Conservation (phyloP, 1,140 invertebrate species). For the Drosophila subobscura region DNA sequence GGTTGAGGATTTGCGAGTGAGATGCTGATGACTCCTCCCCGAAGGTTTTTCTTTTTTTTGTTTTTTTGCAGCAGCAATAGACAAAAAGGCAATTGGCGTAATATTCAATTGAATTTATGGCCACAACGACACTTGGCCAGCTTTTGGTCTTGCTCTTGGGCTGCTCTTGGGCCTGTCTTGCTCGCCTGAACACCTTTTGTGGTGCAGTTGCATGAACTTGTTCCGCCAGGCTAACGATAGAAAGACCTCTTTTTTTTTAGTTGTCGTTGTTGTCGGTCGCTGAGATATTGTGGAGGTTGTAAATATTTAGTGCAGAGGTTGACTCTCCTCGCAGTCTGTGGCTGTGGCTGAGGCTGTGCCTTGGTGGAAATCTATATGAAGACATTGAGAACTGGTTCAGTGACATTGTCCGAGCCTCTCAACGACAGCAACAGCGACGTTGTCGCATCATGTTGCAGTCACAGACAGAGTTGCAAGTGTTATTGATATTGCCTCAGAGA, state of each 20-base stretch:
- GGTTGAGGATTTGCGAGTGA: not conserved
- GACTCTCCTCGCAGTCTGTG: constrained; percentile 26
- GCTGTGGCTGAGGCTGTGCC: constrained; percentile 2
- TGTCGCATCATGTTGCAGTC: constrained; percentile 79
- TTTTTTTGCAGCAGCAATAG: constrained; percentile 51
- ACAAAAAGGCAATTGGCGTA: constrained; percentile 83
- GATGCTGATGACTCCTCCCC: constrained; percentile 56
- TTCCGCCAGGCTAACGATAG: constrained; percentile 69
- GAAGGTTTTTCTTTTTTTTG: constrained; percentile 22
- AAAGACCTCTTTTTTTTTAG: constrained; percentile 39
- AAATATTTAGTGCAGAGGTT: constrained; percentile 82
- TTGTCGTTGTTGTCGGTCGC: constrained; percentile 54
- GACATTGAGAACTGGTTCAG: constrained; percentile 82
- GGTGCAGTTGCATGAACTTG: constrained; percentile 76
- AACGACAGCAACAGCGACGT: constrained; percentile 31
- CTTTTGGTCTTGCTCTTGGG: constrained; percentile 32
- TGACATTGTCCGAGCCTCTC: constrained; percentile 67
- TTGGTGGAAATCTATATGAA: constrained; percentile 65
- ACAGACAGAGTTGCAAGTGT: constrained; percentile 73
- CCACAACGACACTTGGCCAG: constrained; percentile 78
- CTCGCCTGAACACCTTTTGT: constrained; percentile 61
- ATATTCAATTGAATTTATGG: constrained; percentile 83
- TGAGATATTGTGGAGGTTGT: constrained; percentile 82
- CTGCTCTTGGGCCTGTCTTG: constrained; percentile 38
- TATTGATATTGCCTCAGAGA: constrained; percentile 71